Evolutionary conservation across 2,113 vertebrate species (phyloP).

Genomic region (Coptodon rendalli): DNA sequence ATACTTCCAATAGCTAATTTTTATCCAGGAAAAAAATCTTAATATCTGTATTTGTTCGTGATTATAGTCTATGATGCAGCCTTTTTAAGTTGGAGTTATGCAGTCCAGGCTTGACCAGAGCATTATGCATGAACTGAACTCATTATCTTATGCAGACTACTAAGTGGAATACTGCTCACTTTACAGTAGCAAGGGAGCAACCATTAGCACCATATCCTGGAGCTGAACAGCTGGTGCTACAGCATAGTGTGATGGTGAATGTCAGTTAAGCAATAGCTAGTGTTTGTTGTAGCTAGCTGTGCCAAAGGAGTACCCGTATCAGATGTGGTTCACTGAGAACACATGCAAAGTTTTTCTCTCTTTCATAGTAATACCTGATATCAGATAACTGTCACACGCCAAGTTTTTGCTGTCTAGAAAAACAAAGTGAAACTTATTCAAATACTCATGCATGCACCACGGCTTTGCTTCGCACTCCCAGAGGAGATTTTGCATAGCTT

Average conservation of each 20-base stretch:
- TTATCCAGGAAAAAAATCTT: background rate
- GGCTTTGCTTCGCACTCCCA: background rate
- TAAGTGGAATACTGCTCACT: background rate
- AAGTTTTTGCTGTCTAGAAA: background rate
- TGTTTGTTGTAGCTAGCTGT: background rate
- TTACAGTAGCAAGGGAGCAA: background rate
- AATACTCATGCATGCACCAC: background rate
- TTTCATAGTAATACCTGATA: background rate
- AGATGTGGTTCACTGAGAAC: conserved; percentile 12
- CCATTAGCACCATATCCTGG: background rate
- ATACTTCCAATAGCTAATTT: background rate
- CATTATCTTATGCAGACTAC: background rate
- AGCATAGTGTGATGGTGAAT: background rate
- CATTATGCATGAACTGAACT: background rate
- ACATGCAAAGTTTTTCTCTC: background rate
- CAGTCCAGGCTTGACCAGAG: background rate
- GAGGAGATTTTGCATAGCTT: background rate
- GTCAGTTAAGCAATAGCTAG: background rate
- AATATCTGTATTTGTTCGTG: background rate
- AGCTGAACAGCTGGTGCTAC: background rate
- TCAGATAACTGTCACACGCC: background rate
- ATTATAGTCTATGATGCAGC: background rate
- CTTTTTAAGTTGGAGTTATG: background rate
- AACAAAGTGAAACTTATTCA: background rate
- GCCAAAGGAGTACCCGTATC: conserved; percentile 8